A percentile compares a stretch with the other conserved stretches of the same genome.
Evolutionary conservation across 2,797 vertebrate genomes (phyloP).

Genomic region (Chrysocyon brachyurus): DNA sequence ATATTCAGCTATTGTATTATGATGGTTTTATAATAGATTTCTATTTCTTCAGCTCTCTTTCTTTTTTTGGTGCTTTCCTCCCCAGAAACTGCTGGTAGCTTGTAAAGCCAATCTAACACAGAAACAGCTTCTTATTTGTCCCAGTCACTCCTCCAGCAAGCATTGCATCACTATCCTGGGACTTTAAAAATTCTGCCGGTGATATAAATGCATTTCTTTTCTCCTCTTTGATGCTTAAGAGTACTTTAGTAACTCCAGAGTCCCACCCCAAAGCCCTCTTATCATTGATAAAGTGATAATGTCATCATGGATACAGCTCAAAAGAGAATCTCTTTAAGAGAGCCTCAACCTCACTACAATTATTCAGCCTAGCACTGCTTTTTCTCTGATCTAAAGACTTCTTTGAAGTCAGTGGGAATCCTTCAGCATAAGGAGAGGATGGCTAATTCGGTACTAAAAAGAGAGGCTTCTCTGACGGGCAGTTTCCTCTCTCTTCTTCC

Average conservation of each 20-base stretch:
- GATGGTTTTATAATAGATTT: constrained; percentile 66
- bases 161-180: not conserved
- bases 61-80: not conserved
- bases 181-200: constrained; percentile 20
- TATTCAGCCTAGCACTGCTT: not conserved
- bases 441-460: constrained; percentile 33
- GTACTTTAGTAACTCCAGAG: constrained; percentile 10
- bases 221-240: constrained; percentile 67
- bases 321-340: constrained; percentile 57
- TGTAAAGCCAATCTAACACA: constrained; percentile 39
- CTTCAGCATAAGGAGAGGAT: not conserved
- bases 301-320: constrained; percentile 51
- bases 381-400: constrained; percentile 54
- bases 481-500: constrained; percentile 43
- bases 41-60: not conserved
- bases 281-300: constrained; percentile 71
- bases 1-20: constrained; percentile 69
- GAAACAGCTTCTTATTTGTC: constrained; percentile 52
- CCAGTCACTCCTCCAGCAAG: not conserved
- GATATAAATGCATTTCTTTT: constrained; percentile 60
- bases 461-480: not conserved
- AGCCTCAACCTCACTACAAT: not conserved
- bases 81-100: constrained; percentile 52
- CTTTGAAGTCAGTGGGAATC: constrained; percentile 75
- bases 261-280: constrained; percentile 37